Evolutionary conservation across 2,113 vertebrate species (phyloP), one percentile per base, ranked within the genome.

Genomic region (Chloroceryle aenea): DNA sequence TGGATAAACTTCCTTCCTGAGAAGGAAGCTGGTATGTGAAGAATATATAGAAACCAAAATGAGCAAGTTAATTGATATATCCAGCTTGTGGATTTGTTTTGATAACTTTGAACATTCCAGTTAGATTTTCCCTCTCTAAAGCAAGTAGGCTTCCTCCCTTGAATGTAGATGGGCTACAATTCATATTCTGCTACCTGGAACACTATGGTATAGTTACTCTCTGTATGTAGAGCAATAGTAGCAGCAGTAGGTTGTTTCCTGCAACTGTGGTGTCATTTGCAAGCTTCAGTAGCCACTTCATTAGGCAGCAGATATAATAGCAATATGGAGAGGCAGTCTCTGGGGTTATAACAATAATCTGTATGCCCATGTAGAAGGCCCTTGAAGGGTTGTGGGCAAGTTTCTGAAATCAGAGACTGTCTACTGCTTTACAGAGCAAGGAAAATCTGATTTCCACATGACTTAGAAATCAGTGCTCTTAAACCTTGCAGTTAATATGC

Each of bases 181-280:
- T 42, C 6, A 9, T 47, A 1, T 19, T 17, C 30, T 74, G 19
- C 21, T 85, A 8, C 36, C 25, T 42, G 48, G 48, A 63, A 12
- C 10, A 7, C 18, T 40, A 6, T 0, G 1, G 14, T 38, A 16
- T n/a, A 18, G 26, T 29, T 75, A 29, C 9, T 43, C 2, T 25
- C 17, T 76, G 1, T 32, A 7, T 29, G 82, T 63, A 53, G 29
- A 72, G 3, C n/a, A 40, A 21, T 8, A 21, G n/a, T 34, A 76
- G 13, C 10, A 52, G 45, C 19, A 48, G 14, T 12, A 34, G 29
- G 10, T 36, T 3, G 2, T 64, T 55, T 72, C 27, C 25, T 59
- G 22, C 16, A 62, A 10, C 29, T 66, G 25, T 17, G 1, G 19
- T 40, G 47, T 66, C 17, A 15, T 23, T 80, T 62, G 22, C n/a